Conservation (phyloP, 2,888 invertebrate genomes). For the Amiota mariae region DNA sequence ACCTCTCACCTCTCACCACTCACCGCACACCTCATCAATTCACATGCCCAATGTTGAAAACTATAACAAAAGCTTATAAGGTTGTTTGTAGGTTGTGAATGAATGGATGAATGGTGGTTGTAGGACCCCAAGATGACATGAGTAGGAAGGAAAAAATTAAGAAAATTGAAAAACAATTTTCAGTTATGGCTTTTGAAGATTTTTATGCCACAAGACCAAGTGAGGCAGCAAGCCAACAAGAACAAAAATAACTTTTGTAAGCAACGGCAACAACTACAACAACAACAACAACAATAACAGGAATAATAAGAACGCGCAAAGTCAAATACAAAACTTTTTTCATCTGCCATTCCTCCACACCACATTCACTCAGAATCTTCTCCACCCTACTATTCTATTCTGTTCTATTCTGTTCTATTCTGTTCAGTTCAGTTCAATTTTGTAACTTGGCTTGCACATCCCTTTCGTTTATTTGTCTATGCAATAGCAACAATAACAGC, state of each 20-base stretch:
- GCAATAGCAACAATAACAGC: not conserved
- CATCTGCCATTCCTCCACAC: not conserved
- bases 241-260: not conserved
- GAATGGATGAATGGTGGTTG: too few species aligned
- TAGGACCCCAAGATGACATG: not conserved
- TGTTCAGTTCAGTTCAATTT: too few species aligned
- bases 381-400: too few species aligned
- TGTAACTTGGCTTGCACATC: not conserved
- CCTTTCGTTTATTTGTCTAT: constrained; percentile 6
- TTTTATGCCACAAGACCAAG: constrained; percentile 12
- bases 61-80: too few species aligned
- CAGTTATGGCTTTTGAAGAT: constrained; percentile 25
- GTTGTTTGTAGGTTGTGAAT: too few species aligned
- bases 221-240: constrained; percentile 1
- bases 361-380: not conserved
- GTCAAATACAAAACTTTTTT: constrained; percentile 22
- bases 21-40: not conserved
- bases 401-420: too few species aligned
- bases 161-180: constrained; percentile 25
- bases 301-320: not conserved
- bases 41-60: too few species aligned
- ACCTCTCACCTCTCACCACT: not conserved
- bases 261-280: too few species aligned
- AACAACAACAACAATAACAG: not conserved
- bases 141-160: constrained; percentile 6